phyloP scores from a whole-genome alignment of 2,113 vertebrate genomes.

The Melospiza melodia region DNA sequence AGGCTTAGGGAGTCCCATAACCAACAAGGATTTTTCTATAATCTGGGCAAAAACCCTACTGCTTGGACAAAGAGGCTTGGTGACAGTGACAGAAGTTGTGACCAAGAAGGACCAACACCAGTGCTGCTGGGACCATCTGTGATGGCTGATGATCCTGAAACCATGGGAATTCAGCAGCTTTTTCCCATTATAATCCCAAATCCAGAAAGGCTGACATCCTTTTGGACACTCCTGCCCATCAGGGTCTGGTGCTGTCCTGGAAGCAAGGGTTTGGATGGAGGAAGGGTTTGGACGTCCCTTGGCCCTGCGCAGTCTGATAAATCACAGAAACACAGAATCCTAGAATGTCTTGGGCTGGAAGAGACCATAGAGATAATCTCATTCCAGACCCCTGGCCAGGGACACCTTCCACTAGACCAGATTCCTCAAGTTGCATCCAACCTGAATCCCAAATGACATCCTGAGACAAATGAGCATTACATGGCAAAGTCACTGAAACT shows the following conservation, averaged over 20 bases:
- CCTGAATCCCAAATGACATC: neutral
- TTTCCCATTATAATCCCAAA: neutral
- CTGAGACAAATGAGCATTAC: neutral
- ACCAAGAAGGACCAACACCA: accelerated
- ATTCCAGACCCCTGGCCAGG: neutral
- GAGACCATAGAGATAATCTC: neutral
- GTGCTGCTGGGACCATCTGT: neutral
- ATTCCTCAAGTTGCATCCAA: neutral
- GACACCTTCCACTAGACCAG: neutral
- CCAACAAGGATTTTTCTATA: neutral
- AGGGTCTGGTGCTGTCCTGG: neutral
- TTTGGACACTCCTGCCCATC: neutral
- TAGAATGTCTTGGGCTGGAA: neutral
- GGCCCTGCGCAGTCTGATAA: neutral
- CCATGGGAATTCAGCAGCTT: neutral
- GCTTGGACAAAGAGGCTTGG: neutral
- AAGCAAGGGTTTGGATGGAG: neutral
- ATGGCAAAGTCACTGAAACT: neutral
- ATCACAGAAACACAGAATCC: neutral
- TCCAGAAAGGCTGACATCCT: neutral
- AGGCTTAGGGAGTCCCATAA: neutral
- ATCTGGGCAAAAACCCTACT: neutral
- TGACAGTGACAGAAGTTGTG: neutral
- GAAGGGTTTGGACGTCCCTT: neutral
- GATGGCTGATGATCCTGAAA: neutral